Conservation (phyloP, 1,140 invertebrate genomes). For the Cotesia glomerata region DNA sequence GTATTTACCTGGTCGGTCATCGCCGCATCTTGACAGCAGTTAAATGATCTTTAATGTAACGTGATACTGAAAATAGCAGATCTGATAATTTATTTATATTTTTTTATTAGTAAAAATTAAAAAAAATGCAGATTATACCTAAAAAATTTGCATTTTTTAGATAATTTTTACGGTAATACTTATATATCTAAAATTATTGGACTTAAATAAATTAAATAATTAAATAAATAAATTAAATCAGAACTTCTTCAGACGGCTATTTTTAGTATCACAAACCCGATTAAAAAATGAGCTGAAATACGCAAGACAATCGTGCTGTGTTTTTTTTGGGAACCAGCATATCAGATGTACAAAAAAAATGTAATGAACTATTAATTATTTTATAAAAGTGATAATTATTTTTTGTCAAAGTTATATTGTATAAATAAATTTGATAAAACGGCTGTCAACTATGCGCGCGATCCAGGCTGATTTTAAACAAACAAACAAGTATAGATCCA, state of each 20-base stretch:
- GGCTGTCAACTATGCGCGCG: not conserved
- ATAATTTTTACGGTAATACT: too few species aligned
- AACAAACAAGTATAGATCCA: too few species aligned
- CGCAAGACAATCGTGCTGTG: slow-evolving; percentile 28
- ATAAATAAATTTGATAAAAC: not conserved
- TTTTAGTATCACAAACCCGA: not conserved
- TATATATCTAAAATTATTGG: too few species aligned
- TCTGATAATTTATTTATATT: too few species aligned
- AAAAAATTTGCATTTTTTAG: too few species aligned
- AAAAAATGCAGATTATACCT: too few species aligned
- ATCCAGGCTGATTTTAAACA: not conserved
- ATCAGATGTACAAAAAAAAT: slow-evolving; percentile 25
- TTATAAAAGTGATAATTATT: not conserved
- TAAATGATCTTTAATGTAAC: too few species aligned
- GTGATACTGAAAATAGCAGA: too few species aligned
- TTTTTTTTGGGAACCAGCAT: slow-evolving; percentile 6
- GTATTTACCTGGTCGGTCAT: slow-evolving; percentile 11
- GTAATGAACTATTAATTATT: not conserved
- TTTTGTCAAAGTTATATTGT: not conserved
- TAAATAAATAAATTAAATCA: too few species aligned
- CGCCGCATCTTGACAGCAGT: slow-evolving; percentile 5
- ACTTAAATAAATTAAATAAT: too few species aligned
- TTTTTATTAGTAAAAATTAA: too few species aligned
- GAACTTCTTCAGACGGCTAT: not conserved
- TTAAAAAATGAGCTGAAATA: not conserved